These are phyloP conservation scores for Turritopsis dohrnii DNA, from an alignment of 30 jellyfish, hydroid and myxozoan species.

Conservation along the genomic window DNA sequence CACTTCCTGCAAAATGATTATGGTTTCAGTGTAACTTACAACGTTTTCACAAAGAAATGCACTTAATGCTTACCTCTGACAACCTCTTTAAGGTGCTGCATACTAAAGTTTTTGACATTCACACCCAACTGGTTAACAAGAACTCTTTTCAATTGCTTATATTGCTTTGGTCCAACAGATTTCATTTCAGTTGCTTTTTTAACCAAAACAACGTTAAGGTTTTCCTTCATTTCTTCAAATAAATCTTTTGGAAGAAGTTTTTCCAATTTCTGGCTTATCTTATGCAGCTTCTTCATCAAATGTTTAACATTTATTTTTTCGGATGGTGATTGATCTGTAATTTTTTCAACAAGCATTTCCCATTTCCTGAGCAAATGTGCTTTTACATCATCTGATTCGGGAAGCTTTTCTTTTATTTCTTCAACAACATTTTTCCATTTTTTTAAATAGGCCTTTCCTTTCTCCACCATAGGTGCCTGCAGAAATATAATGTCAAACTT, in stretches of 20 bases:
- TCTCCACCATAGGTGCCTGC: background rate
- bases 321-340: background rate
- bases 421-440: background rate
- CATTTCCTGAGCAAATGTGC: background rate
- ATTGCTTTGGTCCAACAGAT: background rate
- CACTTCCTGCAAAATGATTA: too few species aligned
- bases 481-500: too few species aligned
- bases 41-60: too few species aligned
- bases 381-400: background rate
- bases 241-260: background rate
- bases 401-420: background rate
- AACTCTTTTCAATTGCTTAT: background rate
- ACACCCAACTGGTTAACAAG: background rate
- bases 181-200: background rate
- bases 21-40: too few species aligned
- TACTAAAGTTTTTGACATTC: background rate
- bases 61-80: background rate
- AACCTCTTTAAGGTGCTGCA: background rate
- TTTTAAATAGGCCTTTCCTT: background rate
- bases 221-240: background rate
- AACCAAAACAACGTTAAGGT: background rate
- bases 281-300: background rate
- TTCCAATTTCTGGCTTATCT: background rate
- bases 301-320: background rate
- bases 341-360: background rate